Evolutionary conservation across 2,888 invertebrate genomes (phyloP), one percentile per base, ranked within the genome.

Genomic region (Odontothrips loti): DNA sequence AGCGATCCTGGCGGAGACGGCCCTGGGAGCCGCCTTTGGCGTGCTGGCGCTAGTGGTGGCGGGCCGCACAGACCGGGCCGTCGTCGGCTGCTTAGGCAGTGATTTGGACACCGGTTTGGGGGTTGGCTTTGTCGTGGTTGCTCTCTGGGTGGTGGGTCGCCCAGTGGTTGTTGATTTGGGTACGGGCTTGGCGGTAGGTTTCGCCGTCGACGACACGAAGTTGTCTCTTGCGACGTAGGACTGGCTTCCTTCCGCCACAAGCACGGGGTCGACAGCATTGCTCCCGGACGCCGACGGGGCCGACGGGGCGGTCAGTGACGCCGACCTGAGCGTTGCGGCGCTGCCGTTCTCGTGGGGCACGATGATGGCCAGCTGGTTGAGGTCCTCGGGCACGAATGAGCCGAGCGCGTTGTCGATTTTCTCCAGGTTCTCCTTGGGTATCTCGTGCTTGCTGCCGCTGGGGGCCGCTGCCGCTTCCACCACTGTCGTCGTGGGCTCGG

Each of bases 141-240:
- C 23, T n/a, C 23, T 23, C 27, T 12, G 27, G 0, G 68, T 75
- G 68, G 68, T 75, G 58, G 58, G 17, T 15, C 58, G 58, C 6
- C 20, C 58, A 17, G 58, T 6, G 58, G 20, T n/a, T 15, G 58
- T n/a, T 20, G 58, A 8, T 15, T 17, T 27, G 23, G 68, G 23
- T 12, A 27, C 27, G 27, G 68, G 27, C 68, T 75, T 75, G 68
- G 68, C 23, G 68, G 27, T 9, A 12, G 68, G 68, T 27, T 75
- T 75, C 1, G 27, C 43, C 68, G 80, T 82, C 1, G 81, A 51
- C 11, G 68, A 79, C 17, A 80, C 48, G 20, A 83, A 81, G 80
- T 85, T 85, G 27, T 85, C 84, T 80, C 84, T 82, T 8, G 85
- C 84, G 3, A 85, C 84, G 75, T 85, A 83, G 12, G 85, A 85